Evolutionary conservation across 2,797 vertebrate species (phyloP).

Genomic region (Pseudopleuronectes americanus): DNA sequence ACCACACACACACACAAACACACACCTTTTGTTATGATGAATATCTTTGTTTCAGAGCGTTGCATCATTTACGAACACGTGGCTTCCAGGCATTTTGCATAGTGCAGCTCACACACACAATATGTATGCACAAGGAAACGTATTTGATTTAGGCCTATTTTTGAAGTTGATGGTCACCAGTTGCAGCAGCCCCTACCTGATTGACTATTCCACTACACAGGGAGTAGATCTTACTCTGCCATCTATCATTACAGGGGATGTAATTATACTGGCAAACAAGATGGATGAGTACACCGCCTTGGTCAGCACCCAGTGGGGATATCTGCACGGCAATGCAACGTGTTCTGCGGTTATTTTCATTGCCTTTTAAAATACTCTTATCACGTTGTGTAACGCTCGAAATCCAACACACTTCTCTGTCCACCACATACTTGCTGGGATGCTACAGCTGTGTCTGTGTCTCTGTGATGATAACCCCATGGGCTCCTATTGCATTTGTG

Average conservation of each 20-base stretch:
- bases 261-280: constrained; percentile 24
- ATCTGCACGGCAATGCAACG: constrained; percentile 11
- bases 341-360: constrained; percentile 3
- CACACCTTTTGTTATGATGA: constrained; percentile 25
- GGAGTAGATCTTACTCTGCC: constrained; percentile 23
- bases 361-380: not conserved
- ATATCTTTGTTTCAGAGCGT: constrained; percentile 51
- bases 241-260: constrained; percentile 26
- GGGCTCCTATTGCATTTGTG: not conserved
- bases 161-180: constrained; percentile 5
- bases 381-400: no score
- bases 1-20: constrained; percentile 3
- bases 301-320: constrained; percentile 15
- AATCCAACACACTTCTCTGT: no score
- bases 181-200: not conserved
- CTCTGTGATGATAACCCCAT: no score
- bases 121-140: not conserved
- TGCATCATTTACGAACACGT: constrained; percentile 61
- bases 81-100: constrained; percentile 12
- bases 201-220: constrained; percentile 2
- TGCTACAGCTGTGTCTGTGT: no score
- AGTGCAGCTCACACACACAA: not conserved
- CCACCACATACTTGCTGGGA: no score
- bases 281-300: constrained; percentile 26
- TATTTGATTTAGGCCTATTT: not conserved